Conservation (phyloP, 2,113 vertebrate species). For the Ailuropoda melanoleuca region DNA sequence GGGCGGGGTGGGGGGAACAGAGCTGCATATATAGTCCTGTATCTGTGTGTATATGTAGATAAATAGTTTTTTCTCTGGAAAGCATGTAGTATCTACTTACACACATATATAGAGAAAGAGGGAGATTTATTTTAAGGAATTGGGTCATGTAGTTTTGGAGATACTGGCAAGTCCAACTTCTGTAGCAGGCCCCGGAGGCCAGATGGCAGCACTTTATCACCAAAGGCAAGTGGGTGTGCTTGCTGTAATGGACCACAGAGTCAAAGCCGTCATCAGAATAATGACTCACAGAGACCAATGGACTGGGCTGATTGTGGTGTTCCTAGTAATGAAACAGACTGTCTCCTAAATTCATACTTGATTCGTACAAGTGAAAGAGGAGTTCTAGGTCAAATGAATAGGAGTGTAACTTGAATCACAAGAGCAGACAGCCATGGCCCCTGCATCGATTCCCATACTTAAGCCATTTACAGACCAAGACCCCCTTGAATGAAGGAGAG, state of each 20-base stretch:
- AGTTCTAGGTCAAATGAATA: not conserved
- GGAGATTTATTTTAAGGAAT: not conserved
- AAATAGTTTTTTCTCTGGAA: not conserved
- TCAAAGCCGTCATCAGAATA: not conserved
- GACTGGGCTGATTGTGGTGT: not conserved
- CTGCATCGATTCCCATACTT: not conserved
- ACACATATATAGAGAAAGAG: not conserved
- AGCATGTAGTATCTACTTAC: too few relatives aligned
- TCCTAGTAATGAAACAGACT: not conserved
- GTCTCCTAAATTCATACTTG: not conserved
- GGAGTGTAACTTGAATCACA: not conserved
- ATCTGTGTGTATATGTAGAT: not conserved
- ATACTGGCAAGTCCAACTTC: not conserved
- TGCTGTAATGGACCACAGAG: not conserved
- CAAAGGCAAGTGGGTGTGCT: not conserved
- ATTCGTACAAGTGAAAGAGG: not conserved
- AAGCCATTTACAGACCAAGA: not conserved
- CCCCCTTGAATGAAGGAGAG: not conserved
- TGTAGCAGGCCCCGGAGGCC: not conserved
- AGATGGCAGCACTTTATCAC: not conserved
- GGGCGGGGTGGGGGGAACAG: too few relatives aligned
- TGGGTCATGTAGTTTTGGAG: not conserved
- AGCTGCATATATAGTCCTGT: not conserved
- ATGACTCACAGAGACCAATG: not conserved
- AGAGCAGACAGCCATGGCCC: not conserved